A percentile compares a stretch with the other conserved stretches of the same genome.
Evolutionary conservation across 2,113 vertebrate genomes (phyloP).

Genomic region (Mus spicilegus): DNA sequence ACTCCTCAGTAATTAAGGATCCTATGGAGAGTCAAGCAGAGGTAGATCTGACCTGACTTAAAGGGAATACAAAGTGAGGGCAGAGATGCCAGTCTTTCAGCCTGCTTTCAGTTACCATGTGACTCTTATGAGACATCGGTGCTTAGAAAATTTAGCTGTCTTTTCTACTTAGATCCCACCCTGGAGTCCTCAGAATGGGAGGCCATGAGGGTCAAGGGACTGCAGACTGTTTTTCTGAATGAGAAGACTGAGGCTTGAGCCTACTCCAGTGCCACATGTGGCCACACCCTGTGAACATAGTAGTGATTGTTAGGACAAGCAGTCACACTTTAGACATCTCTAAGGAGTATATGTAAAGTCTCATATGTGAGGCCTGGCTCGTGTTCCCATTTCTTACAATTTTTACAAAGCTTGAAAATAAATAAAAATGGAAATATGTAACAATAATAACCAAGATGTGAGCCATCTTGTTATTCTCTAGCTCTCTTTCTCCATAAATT

Average conservation of each 20-base stretch:
- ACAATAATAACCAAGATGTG: neutral
- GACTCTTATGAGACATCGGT: neutral
- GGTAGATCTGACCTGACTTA: neutral
- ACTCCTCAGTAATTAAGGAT: neutral
- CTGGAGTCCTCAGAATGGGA: neutral
- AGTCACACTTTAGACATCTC: neutral
- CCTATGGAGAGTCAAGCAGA: neutral
- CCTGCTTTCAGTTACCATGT: neutral
- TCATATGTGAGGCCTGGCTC: neutral
- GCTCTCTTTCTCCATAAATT: conserved; percentile 51
- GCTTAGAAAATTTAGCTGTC: neutral
- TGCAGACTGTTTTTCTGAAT: neutral
- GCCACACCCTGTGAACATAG: neutral
- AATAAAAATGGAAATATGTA: conserved; percentile 27
- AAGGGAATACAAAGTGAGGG: neutral
- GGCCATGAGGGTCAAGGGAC: neutral
- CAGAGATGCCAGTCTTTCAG: neutral
- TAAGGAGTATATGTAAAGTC: neutral
- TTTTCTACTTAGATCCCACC: neutral
- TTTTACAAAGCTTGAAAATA: neutral
- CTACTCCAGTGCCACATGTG: neutral
- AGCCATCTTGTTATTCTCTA: neutral
- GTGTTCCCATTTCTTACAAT: neutral
- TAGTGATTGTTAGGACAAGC: neutral
- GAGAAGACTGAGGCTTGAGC: neutral